phyloP scores from a whole-genome alignment of 2,113 vertebrate species.

The Pterocles orientalis region DNA sequence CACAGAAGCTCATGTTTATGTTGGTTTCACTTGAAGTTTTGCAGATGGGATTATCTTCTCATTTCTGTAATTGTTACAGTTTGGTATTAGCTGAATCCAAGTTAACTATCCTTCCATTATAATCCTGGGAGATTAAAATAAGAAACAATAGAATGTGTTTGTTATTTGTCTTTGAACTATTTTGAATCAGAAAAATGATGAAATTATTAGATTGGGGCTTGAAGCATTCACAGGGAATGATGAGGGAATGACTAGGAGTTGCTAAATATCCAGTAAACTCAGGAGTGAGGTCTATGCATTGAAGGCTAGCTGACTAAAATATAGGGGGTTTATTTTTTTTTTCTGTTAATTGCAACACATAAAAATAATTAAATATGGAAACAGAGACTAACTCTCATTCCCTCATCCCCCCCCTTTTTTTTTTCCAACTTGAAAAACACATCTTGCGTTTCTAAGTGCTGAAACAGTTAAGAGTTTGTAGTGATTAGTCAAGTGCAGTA shows the following conservation, averaged over 20 bases:
- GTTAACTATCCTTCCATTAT: background rate
- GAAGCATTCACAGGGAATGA: background rate
- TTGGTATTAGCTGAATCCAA: background rate
- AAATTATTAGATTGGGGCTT: background rate
- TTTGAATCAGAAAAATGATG: background rate
- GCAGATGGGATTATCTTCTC: background rate
- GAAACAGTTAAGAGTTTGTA: background rate
- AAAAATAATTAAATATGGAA: background rate
- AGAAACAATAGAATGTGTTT: background rate
- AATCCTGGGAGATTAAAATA: background rate
- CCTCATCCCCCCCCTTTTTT: accelerated
- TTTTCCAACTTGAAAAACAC: background rate
- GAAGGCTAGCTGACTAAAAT: background rate
- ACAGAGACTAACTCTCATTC: background rate
- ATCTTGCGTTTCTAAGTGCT: background rate
- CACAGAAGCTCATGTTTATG: background rate
- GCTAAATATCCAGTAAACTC: background rate
- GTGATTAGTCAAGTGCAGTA: background rate
- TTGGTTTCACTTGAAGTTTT: background rate
- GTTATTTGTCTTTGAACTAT: background rate
- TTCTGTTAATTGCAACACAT: background rate
- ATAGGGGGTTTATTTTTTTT: background rate
- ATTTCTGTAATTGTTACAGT: background rate
- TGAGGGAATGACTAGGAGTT: background rate
- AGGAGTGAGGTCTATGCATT: background rate